Evolutionary conservation across 1,140 invertebrate genomes (phyloP).

Genomic region (Saxidomus purpurata): DNA sequence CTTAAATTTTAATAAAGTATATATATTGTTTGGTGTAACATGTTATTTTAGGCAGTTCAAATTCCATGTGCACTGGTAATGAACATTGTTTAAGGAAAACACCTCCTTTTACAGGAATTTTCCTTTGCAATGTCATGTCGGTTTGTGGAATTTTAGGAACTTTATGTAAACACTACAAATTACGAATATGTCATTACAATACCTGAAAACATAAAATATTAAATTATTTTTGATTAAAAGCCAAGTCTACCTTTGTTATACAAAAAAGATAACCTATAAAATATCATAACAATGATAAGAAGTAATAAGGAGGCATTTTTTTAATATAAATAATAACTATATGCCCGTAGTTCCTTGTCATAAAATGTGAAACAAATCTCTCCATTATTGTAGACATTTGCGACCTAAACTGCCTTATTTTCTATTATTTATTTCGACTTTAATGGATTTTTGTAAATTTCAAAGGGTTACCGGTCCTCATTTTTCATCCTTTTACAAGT

Average conservation of each 20-base stretch:
- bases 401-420: conserved; percentile 13
- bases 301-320: not conserved
- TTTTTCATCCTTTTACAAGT: not conserved
- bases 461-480: conserved; percentile 10
- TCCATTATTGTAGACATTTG: not conserved
- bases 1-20: too few relatives aligned
- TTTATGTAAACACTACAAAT: too few relatives aligned
- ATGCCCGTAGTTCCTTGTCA: conserved; percentile 10
- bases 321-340: not conserved
- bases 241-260: not conserved
- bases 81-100: too few relatives aligned
- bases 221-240: not conserved
- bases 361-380: not conserved
- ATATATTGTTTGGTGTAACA: too few relatives aligned
- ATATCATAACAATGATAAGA: conserved; percentile 2
- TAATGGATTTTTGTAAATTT: conserved; percentile 20
- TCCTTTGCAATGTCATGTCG: too few relatives aligned
- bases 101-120: too few relatives aligned
- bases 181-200: not conserved
- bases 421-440: conserved; percentile 23
- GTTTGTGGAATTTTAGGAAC: too few relatives aligned
- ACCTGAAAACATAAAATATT: not conserved
- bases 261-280: not conserved
- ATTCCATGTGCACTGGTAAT: too few relatives aligned
- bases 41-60: too few relatives aligned